Evolutionary conservation across 2,888 invertebrate species (phyloP), one percentile per base, ranked within the genome.

Genomic region (Drosophila rubida): DNA sequence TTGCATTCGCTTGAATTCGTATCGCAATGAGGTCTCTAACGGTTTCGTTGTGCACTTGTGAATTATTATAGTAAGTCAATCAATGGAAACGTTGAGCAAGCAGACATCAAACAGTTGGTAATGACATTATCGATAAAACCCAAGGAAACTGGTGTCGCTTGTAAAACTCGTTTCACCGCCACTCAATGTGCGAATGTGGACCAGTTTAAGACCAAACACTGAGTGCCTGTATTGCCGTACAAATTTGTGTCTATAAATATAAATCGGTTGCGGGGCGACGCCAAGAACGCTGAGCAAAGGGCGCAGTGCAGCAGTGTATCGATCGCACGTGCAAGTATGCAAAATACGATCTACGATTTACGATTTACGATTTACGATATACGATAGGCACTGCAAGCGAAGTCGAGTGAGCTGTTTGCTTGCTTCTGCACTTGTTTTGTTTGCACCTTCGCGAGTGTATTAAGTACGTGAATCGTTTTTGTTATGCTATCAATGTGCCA

Each of bases 101-200:
- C 35, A 35, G 27, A 37, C 45, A 8, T 19, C 13, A 16, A 50
- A 46, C 14, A 32, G 5, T 32, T 35, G 27, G 16, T 51, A 37
- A 45, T 37, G 32, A 8, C 49, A 46, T 51, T 78, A 54, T 57
- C 30, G 45, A 57, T 63, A 42, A 45, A 68, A 54, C 45, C 51
- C 45, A n/a, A 23, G 35, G 37, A 64, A 84, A 69, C 68, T 57
- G 69, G 73, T 71, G 59, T 37, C 65, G 65, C 82, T 68, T 60
- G 88, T 60, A 51, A 35, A 85, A 82, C 82, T 72, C 46, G 82
- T 83, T 83, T 68, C 45, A 4, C 45, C 45, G 22, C 13, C 41
- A 19, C 5, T 13, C 19, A 42, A 48, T 30, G 27, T 63, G 32
- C 51, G 27, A 50, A 70, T 44, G 46, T 74, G 27, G 60, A 65